Base-by-base conservation (phyloP, 1,140 invertebrate genomes). In the Nebria ingens region DNA sequence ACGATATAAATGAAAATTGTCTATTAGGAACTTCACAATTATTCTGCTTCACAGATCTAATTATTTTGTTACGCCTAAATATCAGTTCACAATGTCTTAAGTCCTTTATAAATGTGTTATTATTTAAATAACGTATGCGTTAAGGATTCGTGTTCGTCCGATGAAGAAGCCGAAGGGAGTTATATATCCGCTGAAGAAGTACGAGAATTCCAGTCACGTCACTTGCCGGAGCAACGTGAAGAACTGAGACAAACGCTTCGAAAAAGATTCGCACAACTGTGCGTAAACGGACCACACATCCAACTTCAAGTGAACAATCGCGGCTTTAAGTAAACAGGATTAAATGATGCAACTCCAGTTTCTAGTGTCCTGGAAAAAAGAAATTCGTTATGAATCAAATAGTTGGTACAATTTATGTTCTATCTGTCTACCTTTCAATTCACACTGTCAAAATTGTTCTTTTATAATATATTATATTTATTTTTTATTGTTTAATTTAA, bases 101-200 rank as follows among this genome's bases (percentile, higher is more conserved):
- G 51, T 21, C 9, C 25, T 20, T 15, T 59, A n/a, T 45, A 19
- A 23, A 19, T 20, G n/a, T 21, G 19, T 23, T 21, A 56, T n/a
- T 19, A 53, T 22, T 56, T 53, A 19, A 55, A 29, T n/a, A n/a
- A n/a, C n/a, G 51, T 55, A 52, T 57, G n/a, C 40, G 59, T 61
- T 50, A 50, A 69, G 68, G 68, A 65, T 45, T 57, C 58, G 13
- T 65, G 60, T 58, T 69, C 82, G 62, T 87, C 86, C 56, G 87
- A 89, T 60, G 85, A 89, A 59, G 86, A 89, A 59, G 79, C 84
- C 62, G 80, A 81, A 58, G 73, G 79, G 62, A 83, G 82, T 78
- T 87, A 85, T 75, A 93, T 93, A 76, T 87, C 90, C 52, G 80
- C 84, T 60, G 90, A 93, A 73, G 91, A 93, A 70, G 85, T 93